These are phyloP conservation scores for Pseudochaenichthys georgianus DNA, from an alignment of 2,797 vertebrate genomes.

Conservation along the genomic window DNA sequence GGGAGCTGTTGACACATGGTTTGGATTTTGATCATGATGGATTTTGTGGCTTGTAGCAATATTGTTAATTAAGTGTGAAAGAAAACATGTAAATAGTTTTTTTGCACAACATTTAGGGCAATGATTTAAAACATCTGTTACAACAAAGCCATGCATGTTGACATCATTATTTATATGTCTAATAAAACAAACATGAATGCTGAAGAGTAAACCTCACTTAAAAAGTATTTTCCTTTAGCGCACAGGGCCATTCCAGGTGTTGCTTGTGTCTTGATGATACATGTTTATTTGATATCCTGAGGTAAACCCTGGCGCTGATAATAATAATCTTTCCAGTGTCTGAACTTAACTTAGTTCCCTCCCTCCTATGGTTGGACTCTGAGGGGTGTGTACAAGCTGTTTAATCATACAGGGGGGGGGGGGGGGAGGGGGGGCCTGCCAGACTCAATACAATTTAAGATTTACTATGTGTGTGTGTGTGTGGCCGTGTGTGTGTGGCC, in stretches of 20 bases:
- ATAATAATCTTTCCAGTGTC: slow-evolving; percentile 68
- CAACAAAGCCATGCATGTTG: background rate
- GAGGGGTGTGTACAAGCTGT: slow-evolving; percentile 45
- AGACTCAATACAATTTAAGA: slow-evolving; percentile 61
- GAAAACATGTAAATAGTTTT: background rate
- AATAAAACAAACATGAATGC: background rate
- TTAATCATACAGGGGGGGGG: slow-evolving; percentile 60
- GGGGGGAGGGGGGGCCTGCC: slow-evolving; percentile 32
- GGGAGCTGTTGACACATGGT: slow-evolving; percentile 1
- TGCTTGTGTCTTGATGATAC: slow-evolving; percentile 56
- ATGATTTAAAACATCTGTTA: background rate
- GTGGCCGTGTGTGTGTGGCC: background rate
- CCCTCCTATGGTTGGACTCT: slow-evolving; percentile 22
- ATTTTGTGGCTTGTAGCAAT: background rate
- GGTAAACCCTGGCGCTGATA: slow-evolving; percentile 55
- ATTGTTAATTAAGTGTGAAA: background rate
- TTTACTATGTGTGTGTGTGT: slow-evolving; percentile 24
- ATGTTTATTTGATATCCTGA: slow-evolving; percentile 73
- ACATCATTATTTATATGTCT: background rate
- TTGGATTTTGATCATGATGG: slow-evolving; percentile 11
- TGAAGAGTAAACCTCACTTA: background rate
- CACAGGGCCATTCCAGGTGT: slow-evolving; percentile 57
- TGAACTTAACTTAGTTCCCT: slow-evolving; percentile 58
- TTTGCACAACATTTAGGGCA: background rate
- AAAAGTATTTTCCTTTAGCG: slow-evolving; percentile 15